Percentiles rank a stretch among this genome's conserved stretches.
These are phyloP conservation scores for Sus cebifrons DNA, from an alignment of 2,797 vertebrate genomes.

Conservation along the genomic window DNA sequence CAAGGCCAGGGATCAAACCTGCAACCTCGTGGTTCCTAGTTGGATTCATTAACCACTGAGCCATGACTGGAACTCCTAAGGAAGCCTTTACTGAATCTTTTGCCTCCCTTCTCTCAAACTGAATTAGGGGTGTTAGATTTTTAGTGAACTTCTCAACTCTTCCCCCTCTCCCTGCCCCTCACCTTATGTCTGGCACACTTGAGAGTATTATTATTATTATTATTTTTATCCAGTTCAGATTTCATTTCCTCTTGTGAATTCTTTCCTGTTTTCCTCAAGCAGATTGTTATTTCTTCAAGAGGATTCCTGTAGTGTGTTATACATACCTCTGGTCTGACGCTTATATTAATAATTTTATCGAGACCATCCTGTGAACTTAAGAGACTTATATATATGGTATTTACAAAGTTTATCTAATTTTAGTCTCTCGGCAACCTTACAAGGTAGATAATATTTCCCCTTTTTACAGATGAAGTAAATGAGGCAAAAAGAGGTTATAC, in stretches of 20 bases:
- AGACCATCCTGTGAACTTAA: not conserved
- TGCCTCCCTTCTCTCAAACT: not conserved
- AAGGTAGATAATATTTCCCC: constrained; percentile 30
- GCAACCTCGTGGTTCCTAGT: no score
- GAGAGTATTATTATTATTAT: not conserved
- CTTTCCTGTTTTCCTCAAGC: constrained; percentile 21
- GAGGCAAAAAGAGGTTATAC: constrained; percentile 19
- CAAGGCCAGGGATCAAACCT: no score
- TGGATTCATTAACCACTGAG: no score
- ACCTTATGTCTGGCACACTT: not conserved
- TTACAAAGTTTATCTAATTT: constrained; percentile 62
- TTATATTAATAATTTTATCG: constrained; percentile 30
- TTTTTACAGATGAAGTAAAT: constrained; percentile 28
- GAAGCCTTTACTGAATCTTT: constrained; percentile 24
- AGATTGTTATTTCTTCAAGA: constrained; percentile 45
- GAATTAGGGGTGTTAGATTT: not conserved
- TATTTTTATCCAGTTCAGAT: constrained; percentile 30
- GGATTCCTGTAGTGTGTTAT: not conserved
- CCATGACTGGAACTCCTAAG: no score
- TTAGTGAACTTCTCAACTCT: not conserved
- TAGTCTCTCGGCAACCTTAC: constrained; percentile 35
- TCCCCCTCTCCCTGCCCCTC: not conserved
- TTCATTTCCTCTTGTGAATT: constrained; percentile 48
- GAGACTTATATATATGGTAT: not conserved
- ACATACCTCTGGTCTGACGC: not conserved